Percentiles rank a stretch among this genome's conserved stretches.
Evolutionary conservation across 64 coral and sea anemone species (phyloP).

Genomic region (Montipora capricornis): DNA sequence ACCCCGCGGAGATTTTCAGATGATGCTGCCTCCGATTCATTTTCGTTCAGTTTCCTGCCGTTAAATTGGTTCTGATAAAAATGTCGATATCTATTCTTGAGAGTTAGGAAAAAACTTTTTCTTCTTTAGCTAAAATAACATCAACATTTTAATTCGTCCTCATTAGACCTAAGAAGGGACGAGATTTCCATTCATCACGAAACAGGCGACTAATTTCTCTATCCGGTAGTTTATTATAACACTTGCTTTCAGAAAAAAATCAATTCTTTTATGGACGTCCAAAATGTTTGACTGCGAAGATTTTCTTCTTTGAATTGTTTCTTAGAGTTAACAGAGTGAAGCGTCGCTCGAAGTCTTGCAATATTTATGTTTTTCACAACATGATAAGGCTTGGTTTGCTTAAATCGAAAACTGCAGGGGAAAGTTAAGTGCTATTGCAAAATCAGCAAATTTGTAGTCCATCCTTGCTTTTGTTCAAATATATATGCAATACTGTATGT

Average conservation of each 20-base stretch:
- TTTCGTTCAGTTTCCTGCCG: neutral
- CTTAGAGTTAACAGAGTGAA: slow-evolving; percentile 26
- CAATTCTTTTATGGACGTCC: neutral
- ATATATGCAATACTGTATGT: neutral
- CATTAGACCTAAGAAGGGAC: slow-evolving; percentile 10
- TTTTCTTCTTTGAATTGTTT: neutral
- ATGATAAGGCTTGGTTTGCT: slow-evolving; percentile 54
- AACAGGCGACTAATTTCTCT: neutral
- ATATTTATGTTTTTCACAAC: slow-evolving; percentile 52
- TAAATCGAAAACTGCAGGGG: neutral
- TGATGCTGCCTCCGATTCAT: neutral
- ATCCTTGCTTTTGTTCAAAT: neutral
- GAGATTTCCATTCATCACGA: neutral
- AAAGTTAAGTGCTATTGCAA: neutral
- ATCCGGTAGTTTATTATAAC: neutral
- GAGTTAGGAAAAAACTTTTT: neutral
- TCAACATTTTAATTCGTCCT: slow-evolving; percentile 46
- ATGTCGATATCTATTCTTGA: neutral
- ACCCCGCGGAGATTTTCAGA: neutral
- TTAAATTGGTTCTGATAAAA: neutral
- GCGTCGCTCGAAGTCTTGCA: slow-evolving; percentile 57
- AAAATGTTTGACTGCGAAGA: neutral
- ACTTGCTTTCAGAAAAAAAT: neutral
- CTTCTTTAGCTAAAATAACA: slow-evolving; percentile 11
- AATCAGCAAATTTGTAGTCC: neutral